Conservation (phyloP, 2,113 vertebrate genomes). For the Podarcis cretensis region DNA sequence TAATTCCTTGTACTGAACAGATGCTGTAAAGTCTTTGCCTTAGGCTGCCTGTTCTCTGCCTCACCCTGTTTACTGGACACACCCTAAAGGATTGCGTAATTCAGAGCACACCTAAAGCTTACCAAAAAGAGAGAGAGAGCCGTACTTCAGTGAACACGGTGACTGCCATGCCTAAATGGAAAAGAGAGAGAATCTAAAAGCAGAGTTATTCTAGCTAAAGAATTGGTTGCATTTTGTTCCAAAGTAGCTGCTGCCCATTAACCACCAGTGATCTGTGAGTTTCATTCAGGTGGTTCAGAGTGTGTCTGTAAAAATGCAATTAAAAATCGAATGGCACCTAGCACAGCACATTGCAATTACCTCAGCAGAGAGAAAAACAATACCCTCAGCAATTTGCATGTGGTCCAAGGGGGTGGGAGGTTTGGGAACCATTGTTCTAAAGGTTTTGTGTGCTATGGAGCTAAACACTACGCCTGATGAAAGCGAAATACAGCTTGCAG, state of each 20-base stretch:
- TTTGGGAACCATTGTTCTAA: neutral
- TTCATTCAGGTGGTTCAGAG: no score
- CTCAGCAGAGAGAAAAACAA: no score
- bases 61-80: conserved; percentile 39
- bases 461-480: neutral
- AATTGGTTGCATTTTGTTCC: no score
- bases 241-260: no score
- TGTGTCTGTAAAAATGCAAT: no score
- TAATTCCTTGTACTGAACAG: neutral
- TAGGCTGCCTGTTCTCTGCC: neutral
- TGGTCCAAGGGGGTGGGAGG: no score
- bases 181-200: neutral
- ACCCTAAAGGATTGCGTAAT: conserved; percentile 8
- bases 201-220: neutral
- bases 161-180: neutral
- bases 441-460: no score
- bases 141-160: conserved; percentile 17
- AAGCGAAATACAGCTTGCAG: neutral
- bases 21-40: neutral
- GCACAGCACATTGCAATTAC: no score
- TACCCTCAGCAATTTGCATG: no score
- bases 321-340: no score
- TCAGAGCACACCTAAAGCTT: neutral
- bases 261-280: no score
- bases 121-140: neutral